Evolutionary conservation across 2,888 invertebrate genomes (phyloP).

Genomic region (Heliconius sara): DNA sequence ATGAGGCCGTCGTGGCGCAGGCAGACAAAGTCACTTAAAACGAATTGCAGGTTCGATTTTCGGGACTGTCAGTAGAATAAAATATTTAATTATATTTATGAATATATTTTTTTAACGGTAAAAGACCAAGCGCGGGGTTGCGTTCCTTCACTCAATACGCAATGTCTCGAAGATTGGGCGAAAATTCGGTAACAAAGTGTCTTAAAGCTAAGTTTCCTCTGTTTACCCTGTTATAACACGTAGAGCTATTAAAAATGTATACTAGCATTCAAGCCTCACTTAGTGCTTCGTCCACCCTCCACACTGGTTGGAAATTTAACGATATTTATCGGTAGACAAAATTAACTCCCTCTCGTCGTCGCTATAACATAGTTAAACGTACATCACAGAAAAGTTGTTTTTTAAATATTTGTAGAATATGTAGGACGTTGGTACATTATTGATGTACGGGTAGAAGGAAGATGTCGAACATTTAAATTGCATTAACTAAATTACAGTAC

Average conservation of each 20-base stretch:
- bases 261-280: conserved; percentile 9
- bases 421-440: neutral
- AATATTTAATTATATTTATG: too few relatives aligned
- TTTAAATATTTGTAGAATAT: neutral
- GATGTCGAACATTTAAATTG: too few relatives aligned
- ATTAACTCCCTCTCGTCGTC: neutral
- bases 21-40: neutral
- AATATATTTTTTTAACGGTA: too few relatives aligned
- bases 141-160: neutral
- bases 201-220: neutral
- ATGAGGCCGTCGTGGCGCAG: neutral
- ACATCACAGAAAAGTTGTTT: neutral
- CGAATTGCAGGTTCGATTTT: neutral
- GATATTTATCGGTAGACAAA: neutral
- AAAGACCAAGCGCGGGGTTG: neutral
- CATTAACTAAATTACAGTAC: too few relatives aligned
- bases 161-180: neutral
- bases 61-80: too few relatives aligned
- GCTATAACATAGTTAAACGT: neutral
- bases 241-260: neutral
- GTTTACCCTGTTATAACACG: neutral
- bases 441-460: too few relatives aligned
- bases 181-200: neutral
- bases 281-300: neutral
- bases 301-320: neutral